Base-by-base conservation (phyloP, 2,113 vertebrate species). In the Thinocorus orbignyianus region DNA sequence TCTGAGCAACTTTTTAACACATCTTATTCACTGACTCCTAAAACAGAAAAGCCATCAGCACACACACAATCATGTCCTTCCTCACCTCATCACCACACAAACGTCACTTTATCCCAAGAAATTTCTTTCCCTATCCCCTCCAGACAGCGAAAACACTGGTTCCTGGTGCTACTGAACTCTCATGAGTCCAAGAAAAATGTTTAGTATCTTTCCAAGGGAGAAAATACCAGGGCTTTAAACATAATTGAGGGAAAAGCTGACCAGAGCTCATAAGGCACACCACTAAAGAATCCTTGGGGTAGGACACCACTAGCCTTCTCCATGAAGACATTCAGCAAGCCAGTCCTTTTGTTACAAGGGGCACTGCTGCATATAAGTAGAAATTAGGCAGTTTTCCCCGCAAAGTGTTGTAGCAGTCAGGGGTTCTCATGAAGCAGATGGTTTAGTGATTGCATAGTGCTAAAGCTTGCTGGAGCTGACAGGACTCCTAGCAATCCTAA, bases 41-140 rank as follows among this genome's bases (percentile, higher is more conserved):
- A 71, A 44, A 46, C 23, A 51, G 71, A 88, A 86, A 71, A 61
- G 3, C 17, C 44, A 66, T 87, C 49, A 55, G 51, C 28, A 48
- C 1, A 1, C 1, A 1, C 42, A 69, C 6, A 37, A 30, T 42
- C 30, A 11, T 0, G 0, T 65, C 68, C 37, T 65, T 77, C n/a
- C 22, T 17, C 49, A 44, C 11, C 44, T 81, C 1, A 0, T 24
- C 64, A 68, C 28, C 44, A 73, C 30, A 65, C 15, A 65, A 65
- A 51, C 20, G 57, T 10, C 2, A 17, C 61, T 78, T 83, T 78
- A 9, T 81, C 42, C 37, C 44, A 48, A 28, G 16, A 11, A 88
- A 65, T 26, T 52, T 61, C 33, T 64, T 93, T 62, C 58, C n/a
- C 17, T 33, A 13, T 64, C 7, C 24, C 16, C 31, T 80, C 33